Base-by-base conservation (phyloP, 2,113 vertebrate species). In the Coreoperca whiteheadi region DNA sequence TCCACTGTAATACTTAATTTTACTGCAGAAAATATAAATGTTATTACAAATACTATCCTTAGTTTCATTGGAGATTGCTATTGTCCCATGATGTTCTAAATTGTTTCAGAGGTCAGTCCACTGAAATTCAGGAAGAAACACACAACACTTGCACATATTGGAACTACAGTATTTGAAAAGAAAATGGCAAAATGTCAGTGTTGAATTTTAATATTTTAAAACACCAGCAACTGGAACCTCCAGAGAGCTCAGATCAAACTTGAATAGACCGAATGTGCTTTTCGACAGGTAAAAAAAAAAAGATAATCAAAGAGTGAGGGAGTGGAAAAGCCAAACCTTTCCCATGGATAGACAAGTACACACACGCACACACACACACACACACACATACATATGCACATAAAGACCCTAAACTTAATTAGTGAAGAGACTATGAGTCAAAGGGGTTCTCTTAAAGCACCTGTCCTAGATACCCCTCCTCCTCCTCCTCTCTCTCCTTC, bases 331-430 rank as follows among this genome's bases (percentile, higher is more conserved):
- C 32, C 71, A 86, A 82, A 80, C 65, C 79, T 90, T 92, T 91
- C 91, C 87, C 90, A 92, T 89, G 84, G 74, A 77, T 32, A 71
- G 50, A 76, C 34, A 67, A 64, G 25, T 15, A 79, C 50, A 65
- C 70, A 79, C 70, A 71, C 65, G 77, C 34, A 57, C 50, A 65
- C 59, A 61, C 56, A 86, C 70, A 65, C 82, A 66, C 56, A 46
- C 48, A 76, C 54, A 81, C 66, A 46, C 37, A 61, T 43, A 75
- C 70, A 76, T 63, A 71, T 51, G 79, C 79, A 83, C 79, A 74
- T 79, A 88, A 91, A 93, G 85, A 89, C 86, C 74, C 80, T 79
- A 78, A 94, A 94, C 87, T 79, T 95, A 94, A 95, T 96, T 95
- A 96, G 85, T 32, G 34, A 82, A 79, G 76, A 88, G 88, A 91